Evolutionary conservation across 2,113 vertebrate genomes (phyloP).

Genomic region (Xenopus tropicalis): UCB_Xtro_10.0 CM004450.2:100230001-100230500

Average conservation of each 20-base stretch:
- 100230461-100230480: background rate
- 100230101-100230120: constrained; percentile 44
- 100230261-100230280: constrained; percentile 91
- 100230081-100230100: constrained; percentile 17
- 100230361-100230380: background rate
- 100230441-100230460: background rate
- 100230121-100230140: constrained; percentile 52
- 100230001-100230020: no score
- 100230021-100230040: no score
- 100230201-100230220: constrained; percentile 29
- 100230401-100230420: no score
- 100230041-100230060: no score
- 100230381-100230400: no score
- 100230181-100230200: constrained; percentile 50
- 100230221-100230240: constrained; percentile 84
- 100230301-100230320: constrained; percentile 89
- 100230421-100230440: no score
- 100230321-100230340: constrained; percentile 87
- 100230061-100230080: background rate
- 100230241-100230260: constrained; percentile 90
- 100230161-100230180: constrained; percentile 44
- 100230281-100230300: constrained; percentile 85
- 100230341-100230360: constrained; percentile 62
- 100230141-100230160: constrained; percentile 55
- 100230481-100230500: constrained; percentile 2